phyloP scores from a whole-genome alignment of 1,140 invertebrate genomes.

The Drosophila trapezifrons region DNA sequence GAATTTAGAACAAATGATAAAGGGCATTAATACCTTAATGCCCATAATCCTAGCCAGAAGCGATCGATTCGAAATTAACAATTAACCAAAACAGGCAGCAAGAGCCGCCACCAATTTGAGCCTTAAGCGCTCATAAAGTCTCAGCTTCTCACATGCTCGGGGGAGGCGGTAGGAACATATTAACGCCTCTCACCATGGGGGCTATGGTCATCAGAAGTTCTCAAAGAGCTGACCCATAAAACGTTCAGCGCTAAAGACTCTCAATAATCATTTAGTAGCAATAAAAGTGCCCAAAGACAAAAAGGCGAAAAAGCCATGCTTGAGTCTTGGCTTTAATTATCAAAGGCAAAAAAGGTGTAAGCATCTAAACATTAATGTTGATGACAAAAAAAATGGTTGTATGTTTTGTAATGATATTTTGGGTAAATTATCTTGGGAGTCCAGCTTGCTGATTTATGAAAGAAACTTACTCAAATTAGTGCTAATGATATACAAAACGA shows the following conservation, averaged over 20 bases:
- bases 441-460: not conserved
- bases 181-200: conserved; percentile 34
- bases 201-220: conserved; percentile 19
- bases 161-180: conserved; percentile 13
- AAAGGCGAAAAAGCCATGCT: conserved; percentile 18
- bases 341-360: conserved; percentile 30
- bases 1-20: conserved; percentile 11
- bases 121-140: conserved; percentile 16
- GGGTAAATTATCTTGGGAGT: conserved; percentile 2
- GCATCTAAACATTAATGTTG: conserved; percentile 15
- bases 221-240: conserved; percentile 48
- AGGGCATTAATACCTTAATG: conserved; percentile 15
- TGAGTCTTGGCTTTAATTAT: conserved; percentile 47
- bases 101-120: conserved; percentile 11
- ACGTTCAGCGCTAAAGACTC: conserved; percentile 52
- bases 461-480: not conserved
- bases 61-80: conserved; percentile 13
- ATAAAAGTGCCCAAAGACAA: conserved; percentile 48
- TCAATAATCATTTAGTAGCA: conserved; percentile 56
- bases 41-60: conserved; percentile 16
- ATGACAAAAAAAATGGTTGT: conserved; percentile 3
- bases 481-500: conserved; percentile 6
- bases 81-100: conserved; percentile 25
- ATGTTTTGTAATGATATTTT: conserved; percentile 17
- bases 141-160: conserved; percentile 5